Conservation (phyloP, 2,888 invertebrate species). For the Eucera pruinosa region DNA sequence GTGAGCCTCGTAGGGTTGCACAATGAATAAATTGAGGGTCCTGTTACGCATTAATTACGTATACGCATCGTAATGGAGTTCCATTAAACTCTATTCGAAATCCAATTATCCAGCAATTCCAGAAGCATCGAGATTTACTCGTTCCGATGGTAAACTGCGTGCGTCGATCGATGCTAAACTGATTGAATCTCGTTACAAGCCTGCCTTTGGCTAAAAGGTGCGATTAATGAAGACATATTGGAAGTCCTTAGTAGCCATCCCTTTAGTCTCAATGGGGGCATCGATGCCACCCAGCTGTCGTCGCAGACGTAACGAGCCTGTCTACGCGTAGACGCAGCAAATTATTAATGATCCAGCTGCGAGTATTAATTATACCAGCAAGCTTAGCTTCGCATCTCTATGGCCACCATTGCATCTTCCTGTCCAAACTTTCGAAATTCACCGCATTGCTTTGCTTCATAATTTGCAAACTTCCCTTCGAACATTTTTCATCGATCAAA, state of each 20-base stretch:
- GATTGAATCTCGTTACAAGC: slow-evolving; percentile 20
- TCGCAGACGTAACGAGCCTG: slow-evolving; percentile 61
- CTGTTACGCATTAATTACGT: slow-evolving; percentile 53
- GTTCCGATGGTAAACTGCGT: too few species aligned
- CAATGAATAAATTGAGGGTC: slow-evolving; percentile 15
- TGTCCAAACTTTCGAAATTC: too few species aligned
- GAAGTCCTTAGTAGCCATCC: background rate
- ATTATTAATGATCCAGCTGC: slow-evolving; percentile 70
- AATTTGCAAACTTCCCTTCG: too few species aligned
- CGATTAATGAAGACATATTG: background rate
- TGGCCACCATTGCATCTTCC: too few species aligned
- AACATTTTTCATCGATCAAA: too few species aligned
- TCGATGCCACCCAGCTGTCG: slow-evolving; percentile 31
- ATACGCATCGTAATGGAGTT: slow-evolving; percentile 48
- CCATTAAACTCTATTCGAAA: slow-evolving; percentile 57
- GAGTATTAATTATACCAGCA: slow-evolving; percentile 70
- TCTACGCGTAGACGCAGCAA: slow-evolving; percentile 64
- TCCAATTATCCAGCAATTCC: slow-evolving; percentile 43
- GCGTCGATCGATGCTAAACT: slow-evolving; percentile 1
- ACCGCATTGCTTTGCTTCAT: too few species aligned
- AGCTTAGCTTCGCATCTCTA: background rate
- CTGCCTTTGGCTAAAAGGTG: background rate
- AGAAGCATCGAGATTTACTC: slow-evolving; percentile 22
- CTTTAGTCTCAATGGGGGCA: background rate
- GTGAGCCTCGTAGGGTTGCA: too few species aligned